phyloP scores from a whole-genome alignment of 1,140 invertebrate genomes.

The Pseudachorutes palmiensis region DNA sequence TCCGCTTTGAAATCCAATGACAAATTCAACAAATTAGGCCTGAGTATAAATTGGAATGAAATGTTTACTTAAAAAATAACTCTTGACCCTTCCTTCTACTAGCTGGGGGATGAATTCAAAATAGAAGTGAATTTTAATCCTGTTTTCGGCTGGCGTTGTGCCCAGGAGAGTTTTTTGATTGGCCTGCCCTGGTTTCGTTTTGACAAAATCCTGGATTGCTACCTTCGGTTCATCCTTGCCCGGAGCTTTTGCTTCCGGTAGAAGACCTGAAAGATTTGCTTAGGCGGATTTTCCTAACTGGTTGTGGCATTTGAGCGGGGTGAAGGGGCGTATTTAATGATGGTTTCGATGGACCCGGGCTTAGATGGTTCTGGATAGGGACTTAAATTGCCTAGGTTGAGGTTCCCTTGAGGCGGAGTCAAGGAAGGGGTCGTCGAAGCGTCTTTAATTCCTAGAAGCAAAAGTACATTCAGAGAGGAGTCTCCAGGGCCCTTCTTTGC shows the following conservation, averaged over 20 bases:
- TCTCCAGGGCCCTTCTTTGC: neutral
- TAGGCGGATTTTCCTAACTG: constrained; percentile 1
- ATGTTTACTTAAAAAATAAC: too few species aligned
- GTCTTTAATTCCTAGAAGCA: constrained; percentile 8
- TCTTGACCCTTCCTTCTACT: too few species aligned
- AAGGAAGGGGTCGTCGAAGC: neutral
- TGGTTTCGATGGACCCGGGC: neutral
- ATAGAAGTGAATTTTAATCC: too few species aligned
- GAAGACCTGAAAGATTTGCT: neutral
- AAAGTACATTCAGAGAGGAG: too few species aligned
- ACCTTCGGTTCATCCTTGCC: too few species aligned
- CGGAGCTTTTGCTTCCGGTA: neutral
- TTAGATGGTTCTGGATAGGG: constrained; percentile 8
- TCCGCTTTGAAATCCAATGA: constrained; percentile 32
- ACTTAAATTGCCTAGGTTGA: constrained; percentile 16
- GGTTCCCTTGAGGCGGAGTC: constrained; percentile 25
- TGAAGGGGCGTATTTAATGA: constrained; percentile 11
- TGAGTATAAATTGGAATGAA: too few species aligned
- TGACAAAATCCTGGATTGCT: too few species aligned
- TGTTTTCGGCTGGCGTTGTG: too few species aligned
- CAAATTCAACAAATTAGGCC: constrained; percentile 12
- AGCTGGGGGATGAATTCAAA: too few species aligned
- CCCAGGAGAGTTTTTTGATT: too few species aligned
- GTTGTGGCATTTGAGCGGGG: neutral
- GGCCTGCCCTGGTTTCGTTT: too few species aligned